These are phyloP conservation scores for Drosophila pandora DNA, from an alignment of 1,140 invertebrate genomes.

Conservation along the genomic window DNA sequence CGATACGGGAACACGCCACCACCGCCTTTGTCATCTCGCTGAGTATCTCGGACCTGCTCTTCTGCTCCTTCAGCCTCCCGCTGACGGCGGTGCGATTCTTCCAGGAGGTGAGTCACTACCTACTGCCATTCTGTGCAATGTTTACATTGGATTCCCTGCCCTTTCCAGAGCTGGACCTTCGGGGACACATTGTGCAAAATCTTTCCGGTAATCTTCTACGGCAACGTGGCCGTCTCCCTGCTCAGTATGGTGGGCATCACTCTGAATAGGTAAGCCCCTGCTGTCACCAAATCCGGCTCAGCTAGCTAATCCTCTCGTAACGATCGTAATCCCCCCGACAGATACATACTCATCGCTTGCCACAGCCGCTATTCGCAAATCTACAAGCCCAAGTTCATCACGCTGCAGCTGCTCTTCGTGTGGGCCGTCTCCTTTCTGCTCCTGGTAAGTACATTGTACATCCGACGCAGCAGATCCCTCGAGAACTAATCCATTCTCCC, in stretches of 20 bases:
- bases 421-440: conserved; percentile 89
- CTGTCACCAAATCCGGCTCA: conserved; percentile 10
- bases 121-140: not conserved
- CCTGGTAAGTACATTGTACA: conserved; percentile 85
- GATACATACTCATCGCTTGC: conserved; percentile 92
- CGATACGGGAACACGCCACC: conserved; percentile 91
- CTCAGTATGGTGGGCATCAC: conserved; percentile 96
- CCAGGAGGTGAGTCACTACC: conserved; percentile 85
- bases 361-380: conserved; percentile 90
- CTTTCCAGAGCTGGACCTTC: conserved; percentile 88
- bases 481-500: conserved; percentile 69
- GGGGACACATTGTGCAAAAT: conserved; percentile 91
- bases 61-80: conserved; percentile 93
- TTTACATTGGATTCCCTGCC: not conserved
- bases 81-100: conserved; percentile 92
- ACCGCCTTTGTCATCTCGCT: conserved; percentile 94
- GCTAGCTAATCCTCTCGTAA: conserved; percentile 10
- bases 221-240: conserved; percentile 93
- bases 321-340: conserved; percentile 74
- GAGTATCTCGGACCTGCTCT: conserved; percentile 93
- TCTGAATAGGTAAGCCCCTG: conserved; percentile 89
- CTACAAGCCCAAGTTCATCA: conserved; percentile 89
- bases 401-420: conserved; percentile 89
- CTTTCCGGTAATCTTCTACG: conserved; percentile 95
- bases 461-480: not conserved